phyloP scores from a whole-genome alignment of 2,113 vertebrate genomes.

The Nothobranchius furzeri region DNA sequence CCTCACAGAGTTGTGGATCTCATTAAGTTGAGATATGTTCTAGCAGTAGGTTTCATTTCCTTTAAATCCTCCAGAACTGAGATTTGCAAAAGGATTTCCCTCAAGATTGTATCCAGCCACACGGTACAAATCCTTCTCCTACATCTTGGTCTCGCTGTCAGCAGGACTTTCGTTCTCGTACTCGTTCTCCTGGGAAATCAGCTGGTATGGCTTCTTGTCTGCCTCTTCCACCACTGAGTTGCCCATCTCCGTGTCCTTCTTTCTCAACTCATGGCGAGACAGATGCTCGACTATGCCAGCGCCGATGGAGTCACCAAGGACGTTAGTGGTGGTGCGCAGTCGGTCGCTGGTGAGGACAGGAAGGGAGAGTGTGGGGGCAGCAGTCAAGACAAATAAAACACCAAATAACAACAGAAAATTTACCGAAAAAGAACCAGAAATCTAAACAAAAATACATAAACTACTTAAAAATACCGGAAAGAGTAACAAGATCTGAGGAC shows the following conservation, averaged over 20 bases:
- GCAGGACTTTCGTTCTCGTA: conserved; percentile 81
- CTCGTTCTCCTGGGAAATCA: conserved; percentile 86
- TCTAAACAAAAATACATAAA: too few species aligned
- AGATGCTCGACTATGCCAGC: conserved; percentile 95
- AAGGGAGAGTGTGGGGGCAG: background rate
- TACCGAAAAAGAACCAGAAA: too few species aligned
- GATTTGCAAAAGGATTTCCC: conserved; percentile 19
- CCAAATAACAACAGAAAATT: too few species aligned
- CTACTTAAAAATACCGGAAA: too few species aligned
- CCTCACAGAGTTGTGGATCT: conserved; percentile 20
- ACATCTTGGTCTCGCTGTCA: conserved; percentile 95
- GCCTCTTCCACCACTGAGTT: conserved; percentile 92
- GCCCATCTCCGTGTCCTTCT: conserved; percentile 84
- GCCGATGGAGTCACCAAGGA: conserved; percentile 94
- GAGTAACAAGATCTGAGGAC: too few species aligned
- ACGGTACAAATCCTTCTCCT: conserved; percentile 41
- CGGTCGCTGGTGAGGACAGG: conserved; percentile 83
- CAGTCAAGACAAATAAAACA: background rate
- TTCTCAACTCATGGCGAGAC: conserved; percentile 88
- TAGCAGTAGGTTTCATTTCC: conserved; percentile 33
- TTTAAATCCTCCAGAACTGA: conserved; percentile 8
- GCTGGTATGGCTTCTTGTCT: conserved; percentile 90
- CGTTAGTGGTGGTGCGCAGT: conserved; percentile 92
- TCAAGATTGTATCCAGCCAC: background rate
- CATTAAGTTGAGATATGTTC: conserved; percentile 44